phyloP scores from a whole-genome alignment of 2,888 invertebrate species.

The Lathronympha strigana region DNA sequence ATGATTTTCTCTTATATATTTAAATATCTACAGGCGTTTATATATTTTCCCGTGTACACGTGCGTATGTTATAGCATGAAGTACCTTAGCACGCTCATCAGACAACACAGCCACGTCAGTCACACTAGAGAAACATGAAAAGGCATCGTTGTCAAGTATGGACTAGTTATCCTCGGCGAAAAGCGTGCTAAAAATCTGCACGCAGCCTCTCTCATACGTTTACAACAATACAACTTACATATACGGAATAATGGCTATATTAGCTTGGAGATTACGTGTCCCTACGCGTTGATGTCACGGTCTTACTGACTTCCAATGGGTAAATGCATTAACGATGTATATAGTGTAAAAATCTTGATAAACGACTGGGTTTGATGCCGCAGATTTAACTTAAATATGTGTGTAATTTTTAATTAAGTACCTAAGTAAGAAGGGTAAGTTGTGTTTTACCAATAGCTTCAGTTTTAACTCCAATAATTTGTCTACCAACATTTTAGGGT shows the following conservation, averaged over 20 bases:
- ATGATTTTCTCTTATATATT: no score
- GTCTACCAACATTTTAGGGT: no score
- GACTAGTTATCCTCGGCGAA: conserved; percentile 62
- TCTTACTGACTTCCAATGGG: conserved; percentile 34
- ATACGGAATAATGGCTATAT: neutral
- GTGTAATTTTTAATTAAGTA: no score
- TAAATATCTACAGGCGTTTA: no score
- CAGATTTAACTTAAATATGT: no score
- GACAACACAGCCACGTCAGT: conserved; percentile 15
- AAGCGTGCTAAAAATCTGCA: conserved; percentile 53
- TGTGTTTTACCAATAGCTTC: neutral
- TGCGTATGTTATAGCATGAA: neutral
- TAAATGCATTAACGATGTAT: conserved; percentile 1
- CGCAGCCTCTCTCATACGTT: conserved; percentile 47
- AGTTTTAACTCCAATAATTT: neutral
- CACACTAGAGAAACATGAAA: conserved; percentile 51
- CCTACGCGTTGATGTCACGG: conserved; percentile 42
- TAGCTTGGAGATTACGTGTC: neutral
- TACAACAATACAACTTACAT: neutral
- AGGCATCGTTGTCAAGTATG: conserved; percentile 43
- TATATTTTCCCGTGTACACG: no score
- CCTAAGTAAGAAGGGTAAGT: no score
- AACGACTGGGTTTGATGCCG: neutral
- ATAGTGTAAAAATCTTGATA: neutral
- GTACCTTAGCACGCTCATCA: neutral